Conservation (phyloP, 2,113 vertebrate genomes). For the Melierax canorus region DNA sequence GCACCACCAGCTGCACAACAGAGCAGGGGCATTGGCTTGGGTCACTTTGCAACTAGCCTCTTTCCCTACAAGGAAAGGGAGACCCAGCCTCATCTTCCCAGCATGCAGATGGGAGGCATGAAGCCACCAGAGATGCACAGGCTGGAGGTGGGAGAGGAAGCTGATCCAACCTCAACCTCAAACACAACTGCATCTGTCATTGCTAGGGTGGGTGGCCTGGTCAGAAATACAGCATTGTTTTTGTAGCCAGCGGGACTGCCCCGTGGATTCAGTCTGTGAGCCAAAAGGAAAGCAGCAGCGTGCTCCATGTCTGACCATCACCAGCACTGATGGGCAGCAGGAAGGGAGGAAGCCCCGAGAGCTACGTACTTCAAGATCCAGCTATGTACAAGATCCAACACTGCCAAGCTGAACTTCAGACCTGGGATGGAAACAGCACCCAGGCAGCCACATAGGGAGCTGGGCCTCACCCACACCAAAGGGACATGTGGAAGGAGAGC, state of each 20-base stretch:
- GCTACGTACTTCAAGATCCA: background rate
- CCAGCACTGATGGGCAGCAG: background rate
- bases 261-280: rapidly evolving
- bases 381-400: rapidly evolving
- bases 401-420: background rate
- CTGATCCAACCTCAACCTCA: background rate
- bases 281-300: rapidly evolving
- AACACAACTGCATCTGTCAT: background rate
- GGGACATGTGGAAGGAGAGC: background rate
- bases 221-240: background rate
- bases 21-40: background rate
- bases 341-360: background rate
- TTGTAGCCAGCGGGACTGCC: background rate
- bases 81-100: background rate
- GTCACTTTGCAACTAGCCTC: background rate
- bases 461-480: background rate
- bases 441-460: background rate
- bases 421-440: background rate
- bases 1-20: rapidly evolving
- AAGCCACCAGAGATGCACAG: background rate
- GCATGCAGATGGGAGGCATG: background rate
- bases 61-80: background rate
- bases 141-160: background rate
- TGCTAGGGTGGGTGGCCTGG: background rate
- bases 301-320: rapidly evolving